Percentiles rank a stretch among this genome's conserved stretches.
These are phyloP conservation scores for Drosophila neotestacea DNA, from an alignment of 2,888 invertebrate species.

Conservation along the genomic window DNA sequence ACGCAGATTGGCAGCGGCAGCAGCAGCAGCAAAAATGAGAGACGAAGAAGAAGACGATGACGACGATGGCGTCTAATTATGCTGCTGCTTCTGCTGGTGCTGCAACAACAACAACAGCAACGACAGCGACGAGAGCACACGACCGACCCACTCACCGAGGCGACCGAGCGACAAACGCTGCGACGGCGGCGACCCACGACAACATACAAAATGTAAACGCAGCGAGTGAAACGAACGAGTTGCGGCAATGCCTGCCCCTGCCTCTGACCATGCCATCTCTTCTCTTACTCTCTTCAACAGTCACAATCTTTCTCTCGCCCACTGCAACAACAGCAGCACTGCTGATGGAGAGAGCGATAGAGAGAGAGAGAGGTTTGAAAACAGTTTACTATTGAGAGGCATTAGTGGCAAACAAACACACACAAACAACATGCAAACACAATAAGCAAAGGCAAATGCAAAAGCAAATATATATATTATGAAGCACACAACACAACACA, in stretches of 20 bases:
- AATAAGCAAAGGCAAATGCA: conserved; percentile 36
- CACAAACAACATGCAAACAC: conserved; percentile 39
- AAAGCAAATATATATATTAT: conserved; percentile 11
- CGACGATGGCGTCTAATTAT: conserved; percentile 67
- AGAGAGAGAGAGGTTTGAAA: conserved; percentile 31
- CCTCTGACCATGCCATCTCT: conserved; percentile 4
- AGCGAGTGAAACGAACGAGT: conserved; percentile 59
- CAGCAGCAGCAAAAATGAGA: not conserved
- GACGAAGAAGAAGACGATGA: conserved; percentile 35
- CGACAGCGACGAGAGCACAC: conserved; percentile 41
- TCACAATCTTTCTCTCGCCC: conserved; percentile 41
- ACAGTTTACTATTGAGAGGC: conserved; percentile 51
- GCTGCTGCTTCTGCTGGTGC: conserved; percentile 38
- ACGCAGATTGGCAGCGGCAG: conserved; percentile 43
- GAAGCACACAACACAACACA: conserved; percentile 25
- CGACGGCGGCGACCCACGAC: conserved; percentile 69
- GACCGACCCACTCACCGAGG: conserved; percentile 68
- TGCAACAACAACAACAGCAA: conserved; percentile 25
- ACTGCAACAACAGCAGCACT: conserved; percentile 32
- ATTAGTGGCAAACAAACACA: conserved; percentile 47
- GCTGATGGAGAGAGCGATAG: conserved; percentile 1
- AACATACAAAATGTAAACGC: conserved; percentile 66
- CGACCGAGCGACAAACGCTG: conserved; percentile 60
- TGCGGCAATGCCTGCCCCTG: conserved; percentile 24
- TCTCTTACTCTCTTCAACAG: conserved; percentile 19